Conservation (phyloP, 2,113 vertebrate genomes). For the Sylvilagus bachmani region DNA sequence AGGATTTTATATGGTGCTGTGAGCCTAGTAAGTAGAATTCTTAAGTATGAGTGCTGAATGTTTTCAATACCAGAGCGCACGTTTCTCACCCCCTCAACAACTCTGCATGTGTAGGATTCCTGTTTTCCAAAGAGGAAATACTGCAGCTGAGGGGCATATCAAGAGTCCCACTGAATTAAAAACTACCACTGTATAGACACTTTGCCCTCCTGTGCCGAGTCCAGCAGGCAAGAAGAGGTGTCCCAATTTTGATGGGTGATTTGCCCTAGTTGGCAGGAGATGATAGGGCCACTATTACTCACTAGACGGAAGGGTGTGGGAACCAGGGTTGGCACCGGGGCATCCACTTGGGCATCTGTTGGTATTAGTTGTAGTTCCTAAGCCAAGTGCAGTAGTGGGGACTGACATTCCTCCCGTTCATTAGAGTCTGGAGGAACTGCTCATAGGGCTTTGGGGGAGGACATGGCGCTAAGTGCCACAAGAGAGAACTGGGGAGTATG, state of each 20-base stretch:
- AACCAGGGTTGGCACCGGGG: not conserved
- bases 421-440: not conserved
- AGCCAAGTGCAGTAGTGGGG: not conserved
- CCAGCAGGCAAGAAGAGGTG: not conserved
- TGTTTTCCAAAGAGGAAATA: not conserved
- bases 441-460: not conserved
- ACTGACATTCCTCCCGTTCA: not conserved
- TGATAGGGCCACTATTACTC: not conserved
- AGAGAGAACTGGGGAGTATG: not conserved
- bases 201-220: not conserved
- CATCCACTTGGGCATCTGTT: not conserved
- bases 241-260: not conserved
- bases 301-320: not conserved
- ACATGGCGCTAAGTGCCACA: not conserved
- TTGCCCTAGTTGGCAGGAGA: not conserved
- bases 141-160: not conserved
- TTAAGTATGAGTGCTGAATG: not conserved
- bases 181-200: not conserved
- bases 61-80: not conserved
- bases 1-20: not conserved
- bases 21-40: not conserved
- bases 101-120: not conserved
- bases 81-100: not conserved
- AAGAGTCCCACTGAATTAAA: not conserved
- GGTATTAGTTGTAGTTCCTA: not conserved